Conservation (phyloP, 2,797 vertebrate genomes). For the Taenioides sp. region DNA sequence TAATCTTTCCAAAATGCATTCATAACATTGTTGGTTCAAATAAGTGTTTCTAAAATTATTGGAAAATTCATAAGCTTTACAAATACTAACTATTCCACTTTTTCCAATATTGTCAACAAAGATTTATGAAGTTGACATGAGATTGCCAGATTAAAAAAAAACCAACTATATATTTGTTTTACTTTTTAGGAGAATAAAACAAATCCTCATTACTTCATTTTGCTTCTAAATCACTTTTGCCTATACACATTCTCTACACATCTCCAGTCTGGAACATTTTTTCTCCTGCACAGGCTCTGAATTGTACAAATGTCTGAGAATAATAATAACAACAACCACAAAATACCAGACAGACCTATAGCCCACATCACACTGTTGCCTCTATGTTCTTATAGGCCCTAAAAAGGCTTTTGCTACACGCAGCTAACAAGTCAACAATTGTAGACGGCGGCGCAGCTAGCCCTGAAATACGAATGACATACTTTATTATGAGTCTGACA, state of each 20-base stretch:
- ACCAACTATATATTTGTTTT: too few species aligned
- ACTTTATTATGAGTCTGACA: constrained; percentile 52
- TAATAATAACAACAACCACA: constrained; percentile 28
- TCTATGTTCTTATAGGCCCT: constrained; percentile 19
- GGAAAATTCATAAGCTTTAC: too few species aligned
- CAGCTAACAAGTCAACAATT: constrained; percentile 38
- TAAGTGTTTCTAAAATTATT: too few species aligned
- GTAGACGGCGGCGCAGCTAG: constrained; percentile 32
- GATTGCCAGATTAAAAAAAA: too few species aligned
- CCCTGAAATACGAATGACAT: constrained; percentile 54
- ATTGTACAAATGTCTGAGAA: constrained; percentile 7
- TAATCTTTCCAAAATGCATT: too few species aligned
- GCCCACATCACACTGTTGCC: constrained; percentile 27
- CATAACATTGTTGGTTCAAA: too few species aligned
- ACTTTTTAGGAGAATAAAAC: too few species aligned
- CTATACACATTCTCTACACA: background rate
- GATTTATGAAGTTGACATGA: too few species aligned
- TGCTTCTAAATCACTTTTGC: background rate
- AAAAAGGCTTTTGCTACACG: constrained; percentile 28
- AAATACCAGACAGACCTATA: background rate
- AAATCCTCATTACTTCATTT: too few species aligned
- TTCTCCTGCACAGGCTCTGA: constrained; percentile 22
- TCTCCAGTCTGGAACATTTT: background rate
- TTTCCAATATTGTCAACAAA: too few species aligned
- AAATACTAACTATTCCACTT: too few species aligned